Percentiles rank a stretch among this genome's conserved stretches.
Evolutionary conservation across 2,113 vertebrate species (phyloP).

Genomic region (Diadophis punctatus): DNA sequence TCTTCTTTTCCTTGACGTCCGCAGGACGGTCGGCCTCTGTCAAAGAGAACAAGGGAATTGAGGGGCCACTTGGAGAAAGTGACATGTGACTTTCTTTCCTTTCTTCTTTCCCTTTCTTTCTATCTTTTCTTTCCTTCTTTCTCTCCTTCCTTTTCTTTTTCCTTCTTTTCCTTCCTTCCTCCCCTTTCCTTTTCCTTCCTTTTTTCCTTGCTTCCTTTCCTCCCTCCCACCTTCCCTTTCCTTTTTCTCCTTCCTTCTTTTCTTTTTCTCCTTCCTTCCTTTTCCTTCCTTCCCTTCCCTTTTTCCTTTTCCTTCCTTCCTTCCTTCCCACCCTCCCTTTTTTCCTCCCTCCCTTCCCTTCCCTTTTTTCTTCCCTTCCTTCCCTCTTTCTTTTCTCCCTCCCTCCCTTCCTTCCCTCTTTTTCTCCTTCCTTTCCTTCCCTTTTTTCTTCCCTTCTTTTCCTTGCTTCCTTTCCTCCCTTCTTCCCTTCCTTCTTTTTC

Average conservation of each 20-base stretch:
- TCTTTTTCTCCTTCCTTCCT: neutral
- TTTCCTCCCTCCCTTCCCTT: too few relatives aligned
- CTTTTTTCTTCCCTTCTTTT: too few relatives aligned
- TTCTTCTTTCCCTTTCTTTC: neutral
- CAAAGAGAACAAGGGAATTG: neutral
- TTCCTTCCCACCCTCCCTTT: rapidly evolving
- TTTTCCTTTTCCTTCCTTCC: too few relatives aligned
- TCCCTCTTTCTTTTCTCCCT: too few relatives aligned
- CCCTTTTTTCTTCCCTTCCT: too few relatives aligned
- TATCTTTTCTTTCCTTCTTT: rapidly evolving
- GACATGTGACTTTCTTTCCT: neutral
- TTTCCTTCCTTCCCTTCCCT: rapidly evolving
- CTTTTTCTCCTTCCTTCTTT: neutral
- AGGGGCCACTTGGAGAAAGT: neutral
- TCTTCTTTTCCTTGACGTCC: neutral
- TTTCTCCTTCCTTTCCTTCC: too few relatives aligned
- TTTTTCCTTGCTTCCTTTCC: neutral
- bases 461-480: rapidly evolving
- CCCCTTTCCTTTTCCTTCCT: rapidly evolving
- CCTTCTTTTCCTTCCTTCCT: neutral
- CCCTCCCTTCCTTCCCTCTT: too few relatives aligned
- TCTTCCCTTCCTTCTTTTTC: rapidly evolving
- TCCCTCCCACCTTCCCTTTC: too few relatives aligned
- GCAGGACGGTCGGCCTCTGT: neutral
- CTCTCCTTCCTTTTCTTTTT: neutral